These are phyloP conservation scores for Epinephelus lanceolatus DNA, from an alignment of 2,113 vertebrate species.

Conservation along the genomic window DNA sequence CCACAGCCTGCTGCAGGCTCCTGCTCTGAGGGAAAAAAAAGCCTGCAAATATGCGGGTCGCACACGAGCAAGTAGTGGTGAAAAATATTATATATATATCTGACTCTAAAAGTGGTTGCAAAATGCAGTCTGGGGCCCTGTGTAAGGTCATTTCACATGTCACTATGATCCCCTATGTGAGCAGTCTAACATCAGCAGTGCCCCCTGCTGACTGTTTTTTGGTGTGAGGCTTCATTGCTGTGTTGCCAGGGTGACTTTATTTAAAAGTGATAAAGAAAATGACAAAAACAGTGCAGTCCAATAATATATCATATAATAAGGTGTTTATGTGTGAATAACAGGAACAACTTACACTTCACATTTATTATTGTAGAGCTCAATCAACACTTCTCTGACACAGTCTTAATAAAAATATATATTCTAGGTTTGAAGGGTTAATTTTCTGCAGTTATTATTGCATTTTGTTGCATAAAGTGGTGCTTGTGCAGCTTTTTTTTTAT, in stretches of 20 bases:
- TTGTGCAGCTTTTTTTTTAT: neutral
- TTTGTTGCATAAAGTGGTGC: neutral
- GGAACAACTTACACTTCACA: neutral
- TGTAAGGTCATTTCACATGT: neutral
- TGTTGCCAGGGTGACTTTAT: neutral
- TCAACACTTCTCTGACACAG: neutral
- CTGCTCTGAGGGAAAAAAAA: too few relatives aligned
- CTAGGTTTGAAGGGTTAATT: neutral
- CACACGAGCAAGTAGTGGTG: too few relatives aligned
- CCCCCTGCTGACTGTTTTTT: slow-evolving; percentile 8
- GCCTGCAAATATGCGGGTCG: too few relatives aligned
- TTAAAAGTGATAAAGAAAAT: neutral
- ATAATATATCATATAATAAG: neutral
- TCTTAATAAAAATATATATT: neutral
- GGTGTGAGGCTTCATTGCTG: neutral
- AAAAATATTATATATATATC: too few relatives aligned
- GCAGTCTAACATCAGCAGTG: neutral
- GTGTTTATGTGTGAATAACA: neutral
- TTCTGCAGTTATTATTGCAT: neutral
- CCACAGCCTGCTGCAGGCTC: too few relatives aligned
- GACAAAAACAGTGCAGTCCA: neutral
- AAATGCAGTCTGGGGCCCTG: neutral
- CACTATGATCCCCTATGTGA: neutral
- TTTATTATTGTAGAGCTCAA: neutral
- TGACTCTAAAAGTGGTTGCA: too few relatives aligned